Evolutionary conservation across 2,113 vertebrate genomes (phyloP).

Genomic region (Phyllostomus hastatus): DNA sequence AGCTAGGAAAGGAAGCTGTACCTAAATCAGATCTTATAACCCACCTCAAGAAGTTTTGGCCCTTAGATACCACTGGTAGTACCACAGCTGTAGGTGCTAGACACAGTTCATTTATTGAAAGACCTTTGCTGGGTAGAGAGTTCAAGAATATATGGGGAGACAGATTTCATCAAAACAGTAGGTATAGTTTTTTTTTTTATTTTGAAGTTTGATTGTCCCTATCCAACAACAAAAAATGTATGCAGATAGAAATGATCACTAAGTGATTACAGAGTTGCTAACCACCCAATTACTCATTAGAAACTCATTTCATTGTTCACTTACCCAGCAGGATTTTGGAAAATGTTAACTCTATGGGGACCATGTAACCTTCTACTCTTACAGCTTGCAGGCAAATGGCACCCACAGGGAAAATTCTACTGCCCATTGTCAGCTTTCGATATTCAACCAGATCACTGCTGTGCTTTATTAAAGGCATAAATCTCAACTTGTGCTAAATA

Average conservation of each 20-base stretch:
- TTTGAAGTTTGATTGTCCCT: background rate
- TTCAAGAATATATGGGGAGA: background rate
- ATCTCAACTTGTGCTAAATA: conserved; percentile 64
- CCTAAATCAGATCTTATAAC: background rate
- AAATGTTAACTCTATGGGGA: background rate
- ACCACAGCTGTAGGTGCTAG: background rate
- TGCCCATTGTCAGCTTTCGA: background rate
- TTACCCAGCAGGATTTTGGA: conserved; percentile 33
- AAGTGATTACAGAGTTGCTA: background rate
- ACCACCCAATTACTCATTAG: background rate
- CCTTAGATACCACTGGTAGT: background rate
- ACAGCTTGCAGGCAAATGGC: conserved; percentile 28
- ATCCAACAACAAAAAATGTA: conserved; percentile 12
- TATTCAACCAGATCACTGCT: conserved; percentile 14
- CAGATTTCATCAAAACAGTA: background rate
- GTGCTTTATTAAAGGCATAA: conserved; percentile 69
- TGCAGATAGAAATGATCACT: background rate
- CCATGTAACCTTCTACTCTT: background rate
- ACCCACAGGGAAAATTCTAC: conserved; percentile 36
- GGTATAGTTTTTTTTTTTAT: conserved; percentile 1
- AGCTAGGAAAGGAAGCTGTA: background rate
- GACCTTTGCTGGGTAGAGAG: background rate
- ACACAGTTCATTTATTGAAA: background rate
- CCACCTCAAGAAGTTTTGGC: background rate
- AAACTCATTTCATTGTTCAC: conserved; percentile 42